A percentile compares a stretch with the other conserved stretches of the same genome.
phyloP scores from a whole-genome alignment of 2,113 vertebrate species.

The Tetrax tetrax region DNA sequence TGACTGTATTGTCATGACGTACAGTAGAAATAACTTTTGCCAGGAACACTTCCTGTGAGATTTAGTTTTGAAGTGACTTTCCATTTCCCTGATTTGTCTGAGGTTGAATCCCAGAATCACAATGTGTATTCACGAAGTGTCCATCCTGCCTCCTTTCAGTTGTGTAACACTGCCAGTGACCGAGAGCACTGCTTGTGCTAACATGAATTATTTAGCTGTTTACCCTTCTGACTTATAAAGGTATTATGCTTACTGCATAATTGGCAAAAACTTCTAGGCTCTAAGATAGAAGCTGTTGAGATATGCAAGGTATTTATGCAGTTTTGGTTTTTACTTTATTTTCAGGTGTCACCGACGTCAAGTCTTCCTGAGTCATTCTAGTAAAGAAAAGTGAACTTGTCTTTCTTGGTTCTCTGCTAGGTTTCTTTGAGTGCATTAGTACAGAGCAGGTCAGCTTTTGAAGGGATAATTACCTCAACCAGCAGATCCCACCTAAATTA shows the following conservation, averaged over 20 bases:
- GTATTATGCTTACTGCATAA: neutral
- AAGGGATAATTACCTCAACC: neutral
- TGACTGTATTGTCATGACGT: neutral
- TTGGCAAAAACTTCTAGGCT: neutral
- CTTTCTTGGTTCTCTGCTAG: accelerated
- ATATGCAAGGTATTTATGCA: neutral
- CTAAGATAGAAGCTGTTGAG: neutral
- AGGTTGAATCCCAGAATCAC: neutral
- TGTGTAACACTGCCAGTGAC: neutral
- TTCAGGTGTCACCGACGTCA: neutral
- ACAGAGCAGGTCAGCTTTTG: neutral
- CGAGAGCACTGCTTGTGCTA: neutral
- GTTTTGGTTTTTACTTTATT: neutral
- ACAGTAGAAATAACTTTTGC: neutral
- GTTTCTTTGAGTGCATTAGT: neutral
- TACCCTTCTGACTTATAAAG: neutral
- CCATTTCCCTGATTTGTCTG: slow-evolving; percentile 7
- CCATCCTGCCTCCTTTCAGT: neutral
- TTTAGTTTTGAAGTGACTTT: slow-evolving; percentile 8
- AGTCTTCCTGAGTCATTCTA: neutral
- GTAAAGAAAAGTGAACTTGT: neutral
- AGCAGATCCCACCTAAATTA: neutral
- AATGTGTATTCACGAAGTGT: neutral
- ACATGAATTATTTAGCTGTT: neutral
- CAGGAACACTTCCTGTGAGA: neutral